phyloP scores from a whole-genome alignment of 2,797 vertebrate genomes.

The Dryobates pubescens region DNA sequence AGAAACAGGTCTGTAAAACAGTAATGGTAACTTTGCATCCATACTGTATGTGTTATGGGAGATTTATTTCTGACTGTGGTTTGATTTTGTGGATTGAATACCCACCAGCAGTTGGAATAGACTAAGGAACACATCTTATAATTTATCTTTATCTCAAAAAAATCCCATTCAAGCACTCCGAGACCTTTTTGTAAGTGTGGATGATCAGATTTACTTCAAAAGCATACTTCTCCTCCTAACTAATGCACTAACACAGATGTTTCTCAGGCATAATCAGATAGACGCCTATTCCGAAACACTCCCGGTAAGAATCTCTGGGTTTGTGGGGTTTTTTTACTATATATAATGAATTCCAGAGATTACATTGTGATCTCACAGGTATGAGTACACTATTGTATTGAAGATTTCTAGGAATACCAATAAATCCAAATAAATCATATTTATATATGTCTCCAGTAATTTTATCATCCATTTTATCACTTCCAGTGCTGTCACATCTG shows the following conservation, averaged over 20 bases:
- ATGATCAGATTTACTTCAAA: not conserved
- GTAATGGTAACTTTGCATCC: not conserved
- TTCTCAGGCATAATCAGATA: not conserved
- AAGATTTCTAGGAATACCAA: not conserved
- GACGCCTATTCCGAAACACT: not conserved
- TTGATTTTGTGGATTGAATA: not conserved
- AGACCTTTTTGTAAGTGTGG: not conserved
- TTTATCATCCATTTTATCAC: not conserved
- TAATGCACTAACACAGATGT: not conserved
- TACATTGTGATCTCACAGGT: not conserved
- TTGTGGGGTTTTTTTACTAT: not conserved
- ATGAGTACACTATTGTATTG: not conserved
- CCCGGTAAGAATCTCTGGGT: not conserved
- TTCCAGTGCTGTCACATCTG: not conserved
- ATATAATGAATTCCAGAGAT: not conserved
- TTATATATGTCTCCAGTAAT: not conserved
- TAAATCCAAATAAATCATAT: not conserved
- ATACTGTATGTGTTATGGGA: not conserved
- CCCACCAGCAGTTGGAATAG: not conserved
- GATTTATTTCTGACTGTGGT: not conserved
- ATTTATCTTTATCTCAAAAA: not conserved
- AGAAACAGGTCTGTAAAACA: not conserved
- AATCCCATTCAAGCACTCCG: not conserved
- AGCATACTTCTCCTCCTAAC: not conserved
- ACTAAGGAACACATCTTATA: not conserved